Base-by-base conservation (phyloP, 2,888 invertebrate species). In the Agriotes lineatus region DNA sequence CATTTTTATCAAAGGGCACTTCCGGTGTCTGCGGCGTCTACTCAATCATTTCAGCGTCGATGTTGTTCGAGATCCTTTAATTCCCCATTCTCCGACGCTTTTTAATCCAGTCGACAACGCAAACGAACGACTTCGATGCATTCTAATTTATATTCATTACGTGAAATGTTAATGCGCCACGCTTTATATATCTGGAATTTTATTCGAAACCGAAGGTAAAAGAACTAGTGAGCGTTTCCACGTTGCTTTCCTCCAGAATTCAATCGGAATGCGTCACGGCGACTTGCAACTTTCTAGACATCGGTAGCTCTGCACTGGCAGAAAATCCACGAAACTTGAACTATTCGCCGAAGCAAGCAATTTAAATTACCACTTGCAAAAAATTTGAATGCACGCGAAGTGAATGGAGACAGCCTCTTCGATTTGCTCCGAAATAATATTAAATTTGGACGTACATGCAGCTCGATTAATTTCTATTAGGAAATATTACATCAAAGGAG, bases 91-190 rank as follows among this genome's bases (percentile, higher is more conserved):
- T 14, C 20, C 48, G 37, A 52, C 52, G 42, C 30, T 52, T 62
- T 54, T 62, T 62, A 62, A 62, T 42, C 50, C 20, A 4, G 12
- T 20, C 37, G 35, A 48, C 60, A 39, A 35, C 12, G 12, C 19
- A 35, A 37, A 37, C 37, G 37, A 56, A 56, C 37, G 20, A 20
- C 6, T 12, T 19, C 37, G 37, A 54, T 16, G 18, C 19, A 12
- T n/a, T 22, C 30, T 54, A 33, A 54, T 35, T 56, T 25, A 56
- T 56, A 37, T 50, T 33, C 56, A 37, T 33, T 20, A 35, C 20
- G 12, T 12, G 20, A 56, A 35, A 18, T 33, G 56, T 56, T 52
- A 48, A 52, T 12, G 16, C 30, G 7, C 16, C 19, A 52, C 33
- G 33, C 18, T 33, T 30, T 25, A n/a, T 18, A 52, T 52, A 14